Evolutionary conservation across 1,140 invertebrate species (phyloP), one percentile per base, ranked within the genome.

Genomic region (Neodiprion virginianus): DNA sequence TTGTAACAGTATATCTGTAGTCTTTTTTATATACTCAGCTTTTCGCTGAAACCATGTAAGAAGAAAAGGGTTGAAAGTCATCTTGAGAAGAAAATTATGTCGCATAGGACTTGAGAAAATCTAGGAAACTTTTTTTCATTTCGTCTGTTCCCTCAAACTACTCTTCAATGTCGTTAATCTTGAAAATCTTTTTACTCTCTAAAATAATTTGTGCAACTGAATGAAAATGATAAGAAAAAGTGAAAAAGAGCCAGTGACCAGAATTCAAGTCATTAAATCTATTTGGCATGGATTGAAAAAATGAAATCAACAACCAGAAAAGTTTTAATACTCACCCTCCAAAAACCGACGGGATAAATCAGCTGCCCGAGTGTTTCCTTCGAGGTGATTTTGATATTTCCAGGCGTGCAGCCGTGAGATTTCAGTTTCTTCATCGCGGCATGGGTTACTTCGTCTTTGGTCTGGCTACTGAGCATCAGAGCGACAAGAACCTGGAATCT

Each of bases 401-500:
- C 90, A 10, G 98, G 89, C 12, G 92, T 96, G 70, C 97, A 93
- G 1, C 96, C 96, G 84, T 93, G 91, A 48, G 90, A 87, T 71
- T 92, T 91, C 0, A 99, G 89, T 73, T 93, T 91, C 74, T 92
- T 88, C 94, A 99, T 97, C 0, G 97, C 97, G 28, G 94, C 94
- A 90, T 94, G 94, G 28, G 96, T 99, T 0, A 98, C 92, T 88
- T 97, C 92, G 89, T 99, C 98, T 88, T 97, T 98, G 0, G 98
- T 99, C 88, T 99, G 98, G 88, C 97, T 98, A 53, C 98, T 99
- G 1, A 99, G 84, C 96, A 99, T 99, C 14, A 99, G 88, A 8
- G 97, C 94, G 71, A 99, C 88, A 40, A 99, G 86, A n/a, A 92
- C 91, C 86, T 99, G 98, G 89, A 95, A 98, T 73, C 97, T 89